A percentile compares a stretch with the other conserved stretches of the same genome.
Conservation (phyloP, 2,113 vertebrate genomes). For the Ondatra zibethicus region DNA sequence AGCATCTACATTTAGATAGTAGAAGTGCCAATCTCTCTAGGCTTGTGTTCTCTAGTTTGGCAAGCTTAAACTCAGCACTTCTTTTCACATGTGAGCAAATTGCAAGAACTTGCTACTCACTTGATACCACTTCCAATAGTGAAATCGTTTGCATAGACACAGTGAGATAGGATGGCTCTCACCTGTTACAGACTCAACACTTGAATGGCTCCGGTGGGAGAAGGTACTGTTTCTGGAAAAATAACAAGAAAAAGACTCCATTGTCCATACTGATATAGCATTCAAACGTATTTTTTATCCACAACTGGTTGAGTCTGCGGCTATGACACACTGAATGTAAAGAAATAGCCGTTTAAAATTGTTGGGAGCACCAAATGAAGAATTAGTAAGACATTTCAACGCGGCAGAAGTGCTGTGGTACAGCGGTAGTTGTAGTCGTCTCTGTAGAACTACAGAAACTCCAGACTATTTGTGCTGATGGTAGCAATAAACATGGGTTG, state of each 20-base stretch:
- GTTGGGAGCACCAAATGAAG: neutral
- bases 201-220: neutral
- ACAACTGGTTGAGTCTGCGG: neutral
- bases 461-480: neutral
- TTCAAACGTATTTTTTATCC: neutral
- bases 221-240: neutral
- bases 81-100: neutral
- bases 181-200: neutral
- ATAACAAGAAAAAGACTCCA: neutral
- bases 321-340: neutral
- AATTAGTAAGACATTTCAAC: neutral
- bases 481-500: neutral
- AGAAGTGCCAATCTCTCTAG: neutral
- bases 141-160: neutral
- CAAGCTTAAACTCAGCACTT: neutral
- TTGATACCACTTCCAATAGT: neutral
- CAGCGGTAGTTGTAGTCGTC: rapidly evolving
- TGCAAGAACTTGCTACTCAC: neutral
- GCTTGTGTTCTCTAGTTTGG: neutral
- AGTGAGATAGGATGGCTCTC: too few relatives aligned
- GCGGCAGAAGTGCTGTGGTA: neutral
- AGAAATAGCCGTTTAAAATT: neutral
- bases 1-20: neutral
- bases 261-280: neutral
- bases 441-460: too few relatives aligned